Conservation (phyloP, 2,113 vertebrate genomes). For the Sinocyclocheilus grahami region DNA sequence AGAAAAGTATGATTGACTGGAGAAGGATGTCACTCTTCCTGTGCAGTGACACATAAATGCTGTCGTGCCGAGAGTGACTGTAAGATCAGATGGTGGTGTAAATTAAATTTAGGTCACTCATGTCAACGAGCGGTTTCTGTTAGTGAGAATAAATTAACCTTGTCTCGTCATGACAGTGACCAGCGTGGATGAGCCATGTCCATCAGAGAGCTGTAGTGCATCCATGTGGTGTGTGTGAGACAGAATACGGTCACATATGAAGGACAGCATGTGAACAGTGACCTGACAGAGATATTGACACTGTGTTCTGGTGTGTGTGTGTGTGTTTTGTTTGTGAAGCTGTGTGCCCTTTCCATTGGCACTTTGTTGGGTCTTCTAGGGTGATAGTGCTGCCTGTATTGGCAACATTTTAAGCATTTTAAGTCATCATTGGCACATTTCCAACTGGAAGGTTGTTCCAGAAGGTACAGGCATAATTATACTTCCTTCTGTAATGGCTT, state of each 20-base stretch:
- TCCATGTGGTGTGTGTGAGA: not conserved
- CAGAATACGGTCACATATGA: not conserved
- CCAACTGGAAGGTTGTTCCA: not conserved
- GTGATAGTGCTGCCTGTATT: not conserved
- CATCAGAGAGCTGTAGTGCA: not conserved
- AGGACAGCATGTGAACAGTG: not conserved
- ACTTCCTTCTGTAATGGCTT: not conserved
- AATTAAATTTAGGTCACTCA: not conserved
- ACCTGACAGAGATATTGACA: not conserved
- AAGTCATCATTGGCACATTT: not conserved
- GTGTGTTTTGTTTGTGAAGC: not conserved
- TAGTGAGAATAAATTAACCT: not conserved
- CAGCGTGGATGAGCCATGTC: not conserved
- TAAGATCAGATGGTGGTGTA: constrained; percentile 26
- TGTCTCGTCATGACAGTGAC: not conserved
- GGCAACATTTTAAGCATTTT: not conserved
- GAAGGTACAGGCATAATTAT: not conserved
- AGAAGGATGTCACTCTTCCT: not conserved
- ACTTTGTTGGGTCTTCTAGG: not conserved
- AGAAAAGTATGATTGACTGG: constrained; percentile 6
- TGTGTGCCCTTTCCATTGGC: not conserved
- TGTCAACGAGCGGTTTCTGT: not conserved
- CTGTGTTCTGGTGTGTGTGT: constrained; percentile 9
- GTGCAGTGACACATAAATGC: not conserved
- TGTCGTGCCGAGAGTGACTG: not conserved